Evolutionary conservation across 2,113 vertebrate genomes (phyloP).

Genomic region (Cyphomyrus plagiostoma): DNA sequence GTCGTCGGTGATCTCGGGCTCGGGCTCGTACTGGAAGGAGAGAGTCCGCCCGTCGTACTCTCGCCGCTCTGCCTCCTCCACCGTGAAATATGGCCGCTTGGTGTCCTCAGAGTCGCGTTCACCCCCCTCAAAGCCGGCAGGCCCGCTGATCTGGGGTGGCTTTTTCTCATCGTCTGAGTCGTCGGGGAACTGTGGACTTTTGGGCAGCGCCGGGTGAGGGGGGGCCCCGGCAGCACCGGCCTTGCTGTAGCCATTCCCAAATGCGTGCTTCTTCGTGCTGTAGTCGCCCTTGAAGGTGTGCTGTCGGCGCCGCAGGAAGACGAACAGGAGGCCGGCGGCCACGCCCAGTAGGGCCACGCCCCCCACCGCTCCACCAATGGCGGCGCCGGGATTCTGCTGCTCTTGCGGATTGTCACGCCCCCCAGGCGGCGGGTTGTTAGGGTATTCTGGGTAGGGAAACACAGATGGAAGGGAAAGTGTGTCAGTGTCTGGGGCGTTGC

Average conservation of each 20-base stretch:
- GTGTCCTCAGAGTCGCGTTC: slow-evolving; percentile 84
- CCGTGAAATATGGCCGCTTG: slow-evolving; percentile 95
- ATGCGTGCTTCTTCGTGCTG: slow-evolving; percentile 97
- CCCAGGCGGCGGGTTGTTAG: slow-evolving; percentile 68
- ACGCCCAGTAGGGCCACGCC: slow-evolving; percentile 74
- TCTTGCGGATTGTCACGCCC: slow-evolving; percentile 51
- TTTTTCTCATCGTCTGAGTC: slow-evolving; percentile 97
- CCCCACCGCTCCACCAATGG: slow-evolving; percentile 83
- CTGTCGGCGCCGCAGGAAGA: slow-evolving; percentile 84
- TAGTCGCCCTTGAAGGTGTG: slow-evolving; percentile 99
- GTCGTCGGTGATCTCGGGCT: slow-evolving; percentile 86
- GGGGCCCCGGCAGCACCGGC: slow-evolving; percentile 73
- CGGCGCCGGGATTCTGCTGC: slow-evolving; percentile 63
- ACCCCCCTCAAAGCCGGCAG: slow-evolving; percentile 53
- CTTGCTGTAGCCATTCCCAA: slow-evolving; percentile 95
- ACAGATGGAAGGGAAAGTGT: slow-evolving; percentile 89
- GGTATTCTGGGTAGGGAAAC: slow-evolving; percentile 98
- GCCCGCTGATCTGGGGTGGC: slow-evolving; percentile 68
- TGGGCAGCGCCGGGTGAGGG: slow-evolving; percentile 78
- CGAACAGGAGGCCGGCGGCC: slow-evolving; percentile 74
- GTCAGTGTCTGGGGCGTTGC: slow-evolving; percentile 76
- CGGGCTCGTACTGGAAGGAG: slow-evolving; percentile 88
- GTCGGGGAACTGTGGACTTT: slow-evolving; percentile 90
- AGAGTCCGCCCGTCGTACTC: slow-evolving; percentile 90
- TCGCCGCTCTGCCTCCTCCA: slow-evolving; percentile 83